Conservation (phyloP, 1,140 invertebrate species). For the Heliconius nattereri region DNA sequence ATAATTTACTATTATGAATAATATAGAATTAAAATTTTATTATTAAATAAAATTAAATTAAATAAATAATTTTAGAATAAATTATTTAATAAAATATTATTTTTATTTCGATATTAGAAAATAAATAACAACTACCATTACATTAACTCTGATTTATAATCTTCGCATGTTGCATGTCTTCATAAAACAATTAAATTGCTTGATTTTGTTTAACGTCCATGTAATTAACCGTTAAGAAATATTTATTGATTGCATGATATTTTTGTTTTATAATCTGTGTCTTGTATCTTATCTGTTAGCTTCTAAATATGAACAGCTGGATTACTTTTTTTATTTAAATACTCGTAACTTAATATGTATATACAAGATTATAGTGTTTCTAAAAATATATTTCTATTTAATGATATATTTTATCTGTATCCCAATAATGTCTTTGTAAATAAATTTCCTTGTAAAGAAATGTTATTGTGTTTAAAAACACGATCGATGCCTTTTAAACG, state of each 20-base stretch:
- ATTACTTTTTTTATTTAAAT: not conserved
- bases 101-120: no score
- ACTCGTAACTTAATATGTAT: not conserved
- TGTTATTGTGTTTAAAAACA: no score
- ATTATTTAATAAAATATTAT: no score
- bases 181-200: not conserved
- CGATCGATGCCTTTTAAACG: not conserved
- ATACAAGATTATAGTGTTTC: not conserved
- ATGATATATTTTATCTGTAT: not conserved
- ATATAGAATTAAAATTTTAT: no score
- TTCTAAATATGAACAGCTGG: conserved; percentile 8
- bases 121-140: no score
- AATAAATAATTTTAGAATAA: no score
- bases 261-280: not conserved
- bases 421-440: not conserved
- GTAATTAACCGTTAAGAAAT: not conserved
- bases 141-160: not conserved
- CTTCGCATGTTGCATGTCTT: conserved; percentile 18
- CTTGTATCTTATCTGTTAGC: not conserved
- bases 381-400: not conserved
- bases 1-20: no score
- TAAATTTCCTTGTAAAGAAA: not conserved
- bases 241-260: not conserved
- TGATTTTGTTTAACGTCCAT: not conserved
- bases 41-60: no score